phyloP scores from a whole-genome alignment of 2,888 invertebrate genomes.

The Strigamia maritima region DNA sequence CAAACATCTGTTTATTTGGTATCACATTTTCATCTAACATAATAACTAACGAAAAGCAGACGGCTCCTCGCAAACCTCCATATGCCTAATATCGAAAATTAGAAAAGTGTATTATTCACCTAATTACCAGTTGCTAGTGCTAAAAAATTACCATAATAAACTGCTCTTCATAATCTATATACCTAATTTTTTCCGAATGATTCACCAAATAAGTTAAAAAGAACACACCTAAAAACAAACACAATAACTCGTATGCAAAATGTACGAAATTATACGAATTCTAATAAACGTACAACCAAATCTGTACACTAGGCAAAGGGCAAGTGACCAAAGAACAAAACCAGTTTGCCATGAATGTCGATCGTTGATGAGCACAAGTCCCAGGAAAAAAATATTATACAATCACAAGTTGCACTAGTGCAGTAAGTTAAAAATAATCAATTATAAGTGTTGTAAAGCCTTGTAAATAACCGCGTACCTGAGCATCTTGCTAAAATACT shows the following conservation, averaged over 20 bases:
- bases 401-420: constrained; percentile 57
- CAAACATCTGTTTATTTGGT: constrained; percentile 50
- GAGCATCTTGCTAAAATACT: constrained; percentile 58
- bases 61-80: constrained; percentile 59
- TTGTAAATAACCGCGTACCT: constrained; percentile 49
- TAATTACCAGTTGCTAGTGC: neutral
- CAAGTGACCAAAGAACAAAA: constrained; percentile 54
- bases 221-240: constrained; percentile 53
- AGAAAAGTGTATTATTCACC: neutral
- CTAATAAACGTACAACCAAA: constrained; percentile 55
- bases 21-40: constrained; percentile 52
- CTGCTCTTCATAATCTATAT: constrained; percentile 57
- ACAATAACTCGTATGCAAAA: neutral
- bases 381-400: constrained; percentile 60
- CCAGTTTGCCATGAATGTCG: constrained; percentile 55
- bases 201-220: constrained; percentile 56
- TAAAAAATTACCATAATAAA: constrained; percentile 56
- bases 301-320: constrained; percentile 54
- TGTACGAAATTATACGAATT: neutral
- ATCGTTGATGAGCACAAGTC: constrained; percentile 56
- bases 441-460: neutral
- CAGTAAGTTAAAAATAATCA: constrained; percentile 36
- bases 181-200: constrained; percentile 52
- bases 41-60: constrained; percentile 59
- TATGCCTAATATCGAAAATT: constrained; percentile 52